A percentile compares a stretch with the other conserved stretches of the same genome.
Conservation (phyloP, 2,797 vertebrate species). For the Liasis olivaceus region DNA sequence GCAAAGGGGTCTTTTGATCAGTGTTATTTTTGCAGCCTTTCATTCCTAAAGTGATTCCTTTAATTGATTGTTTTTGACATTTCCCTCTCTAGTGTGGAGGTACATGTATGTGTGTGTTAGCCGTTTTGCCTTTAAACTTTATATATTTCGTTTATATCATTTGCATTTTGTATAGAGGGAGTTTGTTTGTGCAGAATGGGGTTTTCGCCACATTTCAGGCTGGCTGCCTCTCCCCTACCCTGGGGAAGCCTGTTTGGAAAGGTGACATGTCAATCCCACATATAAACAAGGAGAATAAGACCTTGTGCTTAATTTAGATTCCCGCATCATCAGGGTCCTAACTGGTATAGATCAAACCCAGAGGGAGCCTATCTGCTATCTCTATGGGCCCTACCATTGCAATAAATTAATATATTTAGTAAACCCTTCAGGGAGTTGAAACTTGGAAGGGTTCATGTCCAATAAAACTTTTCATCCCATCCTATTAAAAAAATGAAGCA, state of each 20-base stretch:
- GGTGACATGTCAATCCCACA: not conserved
- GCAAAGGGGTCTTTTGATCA: no score
- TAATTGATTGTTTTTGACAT: not conserved
- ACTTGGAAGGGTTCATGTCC: not conserved
- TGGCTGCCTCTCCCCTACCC: no score
- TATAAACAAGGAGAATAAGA: not conserved
- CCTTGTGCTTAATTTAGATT: not conserved
- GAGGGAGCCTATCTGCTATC: not conserved
- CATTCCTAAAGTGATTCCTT: no score
- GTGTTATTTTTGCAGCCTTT: no score
- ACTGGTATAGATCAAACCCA: not conserved
- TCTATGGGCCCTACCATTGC: not conserved
- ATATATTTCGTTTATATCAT: not conserved
- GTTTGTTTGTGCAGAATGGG: not conserved
- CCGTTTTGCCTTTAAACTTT: not conserved
- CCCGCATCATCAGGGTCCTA: not conserved
- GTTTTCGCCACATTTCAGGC: not conserved
- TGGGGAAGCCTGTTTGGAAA: not conserved
- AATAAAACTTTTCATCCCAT: not conserved
- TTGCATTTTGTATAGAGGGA: not conserved
- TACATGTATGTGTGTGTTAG: not conserved
- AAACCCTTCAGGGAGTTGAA: not conserved
- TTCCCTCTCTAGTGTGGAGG: not conserved
- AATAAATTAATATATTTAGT: not conserved
- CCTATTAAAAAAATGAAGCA: not conserved